These are phyloP conservation scores for Athrips mouffetella DNA, from an alignment of 2,888 invertebrate species.

Conservation along the genomic window DNA sequence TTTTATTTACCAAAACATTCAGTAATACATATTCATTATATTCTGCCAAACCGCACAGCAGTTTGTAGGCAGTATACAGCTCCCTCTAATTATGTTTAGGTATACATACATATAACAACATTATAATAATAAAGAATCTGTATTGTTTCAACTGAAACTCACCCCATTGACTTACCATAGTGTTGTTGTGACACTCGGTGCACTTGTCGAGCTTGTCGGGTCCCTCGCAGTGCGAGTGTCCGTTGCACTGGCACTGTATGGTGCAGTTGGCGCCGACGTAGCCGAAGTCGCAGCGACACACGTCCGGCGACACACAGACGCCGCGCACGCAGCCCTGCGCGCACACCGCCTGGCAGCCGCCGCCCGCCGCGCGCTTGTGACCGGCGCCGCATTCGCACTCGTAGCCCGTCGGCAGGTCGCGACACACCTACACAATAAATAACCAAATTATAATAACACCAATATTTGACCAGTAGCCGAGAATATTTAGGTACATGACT, in stretches of 20 bases:
- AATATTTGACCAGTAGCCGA: no score
- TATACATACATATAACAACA: no score
- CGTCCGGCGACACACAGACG: constrained; percentile 88
- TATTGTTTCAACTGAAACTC: no score
- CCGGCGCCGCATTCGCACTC: constrained; percentile 88
- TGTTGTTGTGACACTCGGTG: constrained; percentile 92
- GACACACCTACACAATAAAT: constrained; percentile 79
- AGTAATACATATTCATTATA: no score
- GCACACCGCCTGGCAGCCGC: constrained; percentile 88
- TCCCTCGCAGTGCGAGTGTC: constrained; percentile 94
- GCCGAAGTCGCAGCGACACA: constrained; percentile 94
- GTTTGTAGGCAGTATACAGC: no score
- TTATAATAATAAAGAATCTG: constrained; percentile 11
- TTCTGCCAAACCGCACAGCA: no score
- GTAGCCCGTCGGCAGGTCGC: constrained; percentile 88
- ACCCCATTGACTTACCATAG: constrained; percentile 86
- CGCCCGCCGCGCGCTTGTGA: constrained; percentile 68
- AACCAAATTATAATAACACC: not conserved
- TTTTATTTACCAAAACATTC: no score
- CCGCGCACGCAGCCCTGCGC: constrained; percentile 92
- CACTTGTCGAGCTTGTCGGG: constrained; percentile 91
- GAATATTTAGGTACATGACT: no score
- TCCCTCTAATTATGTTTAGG: no score
- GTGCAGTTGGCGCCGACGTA: constrained; percentile 97
- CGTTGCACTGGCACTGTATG: constrained; percentile 96